phyloP scores from a whole-genome alignment of 2,888 invertebrate genomes.

The Mythimna pallens region DNA sequence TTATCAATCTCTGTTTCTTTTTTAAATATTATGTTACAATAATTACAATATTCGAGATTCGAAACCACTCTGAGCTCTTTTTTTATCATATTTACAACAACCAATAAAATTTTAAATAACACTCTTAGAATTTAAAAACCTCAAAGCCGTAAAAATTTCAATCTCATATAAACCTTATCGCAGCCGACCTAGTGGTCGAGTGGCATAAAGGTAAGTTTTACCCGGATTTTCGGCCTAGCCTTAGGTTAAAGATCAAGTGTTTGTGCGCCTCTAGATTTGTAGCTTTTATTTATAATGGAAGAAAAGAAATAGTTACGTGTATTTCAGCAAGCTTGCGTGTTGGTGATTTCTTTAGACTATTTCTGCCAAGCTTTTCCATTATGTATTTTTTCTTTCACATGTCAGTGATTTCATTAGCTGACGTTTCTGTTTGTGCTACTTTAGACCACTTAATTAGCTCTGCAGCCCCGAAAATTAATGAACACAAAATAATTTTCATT shows the following conservation, averaged over 20 bases:
- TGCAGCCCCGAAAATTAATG: background rate
- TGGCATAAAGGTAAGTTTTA: slow-evolving; percentile 47
- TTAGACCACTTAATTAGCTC: no score
- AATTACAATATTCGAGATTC: no score
- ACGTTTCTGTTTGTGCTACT: background rate
- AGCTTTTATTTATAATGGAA: slow-evolving; percentile 37
- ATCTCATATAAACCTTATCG: slow-evolving; percentile 43
- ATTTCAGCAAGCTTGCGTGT: slow-evolving; percentile 18
- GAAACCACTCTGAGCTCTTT: no score
- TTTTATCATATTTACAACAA: no score
- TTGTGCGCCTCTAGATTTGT: slow-evolving; percentile 33
- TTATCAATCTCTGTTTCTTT: no score
- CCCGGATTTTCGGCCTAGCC: slow-evolving; percentile 37
- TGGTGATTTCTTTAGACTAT: background rate
- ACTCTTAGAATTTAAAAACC: background rate
- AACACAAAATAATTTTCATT: background rate
- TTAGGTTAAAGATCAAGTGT: slow-evolving; percentile 45
- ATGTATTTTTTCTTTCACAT: slow-evolving; percentile 4
- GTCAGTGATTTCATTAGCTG: background rate
- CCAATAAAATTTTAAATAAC: background rate
- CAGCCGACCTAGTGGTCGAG: slow-evolving; percentile 34
- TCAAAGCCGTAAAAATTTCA: background rate
- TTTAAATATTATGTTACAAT: no score
- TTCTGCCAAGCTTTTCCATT: background rate
- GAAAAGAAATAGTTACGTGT: slow-evolving; percentile 3